A percentile compares a stretch with the other conserved stretches of the same genome.
phyloP scores from a whole-genome alignment of 2,113 vertebrate genomes.

The Thamnaconus septentrionalis region DNA sequence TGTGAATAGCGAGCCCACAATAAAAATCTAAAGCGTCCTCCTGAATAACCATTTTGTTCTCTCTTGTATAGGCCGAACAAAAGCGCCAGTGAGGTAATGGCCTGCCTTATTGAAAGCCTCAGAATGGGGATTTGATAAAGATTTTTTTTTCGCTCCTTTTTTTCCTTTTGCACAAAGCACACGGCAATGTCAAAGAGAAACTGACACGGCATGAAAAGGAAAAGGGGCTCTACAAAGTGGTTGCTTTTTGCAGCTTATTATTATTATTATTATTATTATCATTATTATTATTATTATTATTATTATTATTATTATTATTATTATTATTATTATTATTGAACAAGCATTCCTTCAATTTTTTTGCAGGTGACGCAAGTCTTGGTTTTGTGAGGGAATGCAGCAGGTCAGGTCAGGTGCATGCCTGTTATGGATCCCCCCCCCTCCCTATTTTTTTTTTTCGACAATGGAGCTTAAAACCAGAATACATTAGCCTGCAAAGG shows the following conservation, averaged over 20 bases:
- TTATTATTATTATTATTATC: slow-evolving; percentile 13
- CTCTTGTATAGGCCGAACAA: slow-evolving; percentile 99
- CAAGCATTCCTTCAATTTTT: slow-evolving; percentile 11
- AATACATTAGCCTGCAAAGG: slow-evolving; percentile 60
- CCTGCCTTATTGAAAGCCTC: slow-evolving; percentile 97
- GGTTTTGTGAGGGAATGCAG: slow-evolving; percentile 9
- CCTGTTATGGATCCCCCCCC: slow-evolving; percentile 26
- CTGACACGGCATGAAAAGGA: slow-evolving; percentile 65
- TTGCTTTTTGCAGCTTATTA: slow-evolving; percentile 7
- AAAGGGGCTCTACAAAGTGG: slow-evolving; percentile 23
- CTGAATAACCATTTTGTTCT: slow-evolving; percentile 99
- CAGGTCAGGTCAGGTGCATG: slow-evolving; percentile 55
- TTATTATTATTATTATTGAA: slow-evolving; percentile 21
- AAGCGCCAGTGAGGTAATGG: slow-evolving; percentile 99
- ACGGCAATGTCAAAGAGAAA: slow-evolving; percentile 87
- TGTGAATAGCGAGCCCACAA: slow-evolving; percentile 97
- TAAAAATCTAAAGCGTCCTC: slow-evolving; percentile 99
- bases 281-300: slow-evolving; percentile 13
- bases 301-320: slow-evolving; percentile 15
- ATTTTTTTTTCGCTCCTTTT: slow-evolving; percentile 84
- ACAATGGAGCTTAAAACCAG: slow-evolving; percentile 61
- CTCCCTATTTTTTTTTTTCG: slow-evolving; percentile 7
- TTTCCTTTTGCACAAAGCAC: slow-evolving; percentile 79
- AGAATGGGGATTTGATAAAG: slow-evolving; percentile 99
- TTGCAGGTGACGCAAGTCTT: slow-evolving; percentile 9